Evolutionary conservation across 1,140 invertebrate species (phyloP).

Genomic region (Papilio helenus): DNA sequence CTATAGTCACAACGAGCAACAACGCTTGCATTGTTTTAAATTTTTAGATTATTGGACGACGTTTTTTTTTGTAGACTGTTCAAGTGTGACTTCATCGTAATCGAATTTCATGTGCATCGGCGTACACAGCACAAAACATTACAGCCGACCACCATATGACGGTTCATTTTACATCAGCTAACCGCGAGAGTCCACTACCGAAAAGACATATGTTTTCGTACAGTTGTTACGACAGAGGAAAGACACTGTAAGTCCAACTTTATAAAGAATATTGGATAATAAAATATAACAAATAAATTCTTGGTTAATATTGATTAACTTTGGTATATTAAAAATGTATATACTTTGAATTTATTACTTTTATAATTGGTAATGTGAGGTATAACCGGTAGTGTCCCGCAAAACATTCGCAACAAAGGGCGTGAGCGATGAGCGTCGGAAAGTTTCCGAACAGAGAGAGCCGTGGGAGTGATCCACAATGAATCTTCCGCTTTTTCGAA

Average conservation of each 20-base stretch:
- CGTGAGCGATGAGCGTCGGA: slow-evolving; percentile 46
- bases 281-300: no score
- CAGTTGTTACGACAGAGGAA: no score
- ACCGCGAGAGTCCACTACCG: not conserved
- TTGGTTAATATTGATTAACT: no score
- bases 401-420: slow-evolving; percentile 51
- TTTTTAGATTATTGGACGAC: not conserved
- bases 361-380: slow-evolving; percentile 4
- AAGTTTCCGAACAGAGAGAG: slow-evolving; percentile 69
- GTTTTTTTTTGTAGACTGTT: no score
- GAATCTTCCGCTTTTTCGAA: slow-evolving; percentile 71
- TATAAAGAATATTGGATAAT: no score
- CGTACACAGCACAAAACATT: not conserved
- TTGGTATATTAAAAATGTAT: not conserved
- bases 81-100: not conserved
- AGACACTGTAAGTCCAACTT: not conserved
- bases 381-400: slow-evolving; percentile 22
- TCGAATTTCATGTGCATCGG: not conserved
- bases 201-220: no score
- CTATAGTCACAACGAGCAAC: not conserved
- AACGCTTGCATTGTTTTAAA: not conserved
- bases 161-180: not conserved
- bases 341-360: not conserved
- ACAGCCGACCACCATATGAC: not conserved
- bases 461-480: slow-evolving; percentile 69